These are phyloP conservation scores for Eublepharis macularius DNA, from an alignment of 2,113 vertebrate genomes.

Conservation along the genomic window DNA sequence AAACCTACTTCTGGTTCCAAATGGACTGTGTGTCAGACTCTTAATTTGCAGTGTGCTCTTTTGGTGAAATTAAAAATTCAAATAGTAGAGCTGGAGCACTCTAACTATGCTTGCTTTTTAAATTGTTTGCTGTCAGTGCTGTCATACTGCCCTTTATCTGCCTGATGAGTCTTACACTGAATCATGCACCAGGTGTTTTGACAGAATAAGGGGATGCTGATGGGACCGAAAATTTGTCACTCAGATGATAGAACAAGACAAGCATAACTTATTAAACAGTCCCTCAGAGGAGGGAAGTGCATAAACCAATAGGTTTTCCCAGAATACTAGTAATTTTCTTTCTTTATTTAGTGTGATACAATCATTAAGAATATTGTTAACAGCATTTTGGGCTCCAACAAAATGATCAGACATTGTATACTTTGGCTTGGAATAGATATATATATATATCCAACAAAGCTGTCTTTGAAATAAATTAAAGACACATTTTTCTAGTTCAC, in stretches of 20 bases:
- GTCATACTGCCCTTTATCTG: constrained; percentile 49
- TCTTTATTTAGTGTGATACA: constrained; percentile 28
- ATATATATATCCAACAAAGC: background rate
- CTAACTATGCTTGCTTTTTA: constrained; percentile 70
- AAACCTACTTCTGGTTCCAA: constrained; percentile 65
- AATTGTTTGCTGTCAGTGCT: constrained; percentile 69
- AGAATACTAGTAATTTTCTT: background rate
- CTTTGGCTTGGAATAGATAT: constrained; percentile 14
- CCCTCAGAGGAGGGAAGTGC: constrained; percentile 40
- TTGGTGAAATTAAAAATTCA: constrained; percentile 70
- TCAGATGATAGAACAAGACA: constrained; percentile 60
- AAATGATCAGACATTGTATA: background rate
- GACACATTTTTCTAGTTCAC: background rate
- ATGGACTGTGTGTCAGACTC: constrained; percentile 64
- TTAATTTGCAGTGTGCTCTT: constrained; percentile 66
- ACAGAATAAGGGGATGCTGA: constrained; percentile 59
- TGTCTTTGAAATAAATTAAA: constrained; percentile 12
- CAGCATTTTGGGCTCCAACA: constrained; percentile 29
- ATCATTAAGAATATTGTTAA: constrained; percentile 3
- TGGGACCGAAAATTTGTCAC: constrained; percentile 55
- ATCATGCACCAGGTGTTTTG: constrained; percentile 50
- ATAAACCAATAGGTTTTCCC: constrained; percentile 29
- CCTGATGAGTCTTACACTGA: constrained; percentile 46
- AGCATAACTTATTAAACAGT: constrained; percentile 58
- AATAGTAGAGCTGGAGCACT: constrained; percentile 61